Conservation (phyloP, 2,888 invertebrate genomes). For the Andrena bicolor region DNA sequence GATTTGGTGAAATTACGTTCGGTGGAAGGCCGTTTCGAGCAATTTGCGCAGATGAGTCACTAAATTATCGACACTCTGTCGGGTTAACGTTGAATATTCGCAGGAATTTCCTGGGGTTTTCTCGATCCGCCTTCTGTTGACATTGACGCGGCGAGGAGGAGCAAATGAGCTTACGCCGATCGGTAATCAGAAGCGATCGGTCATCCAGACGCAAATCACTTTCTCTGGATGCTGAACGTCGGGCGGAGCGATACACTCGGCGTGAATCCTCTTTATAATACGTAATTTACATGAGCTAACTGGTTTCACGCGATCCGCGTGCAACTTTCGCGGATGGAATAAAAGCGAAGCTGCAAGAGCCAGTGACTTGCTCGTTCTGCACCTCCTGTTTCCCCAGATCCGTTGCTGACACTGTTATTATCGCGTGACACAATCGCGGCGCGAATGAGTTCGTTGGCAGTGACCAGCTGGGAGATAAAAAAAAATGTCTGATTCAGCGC, state of each 20-base stretch:
- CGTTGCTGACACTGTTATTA: constrained; percentile 26
- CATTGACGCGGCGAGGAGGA: background rate
- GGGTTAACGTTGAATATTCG: background rate
- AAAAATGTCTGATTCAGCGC: background rate
- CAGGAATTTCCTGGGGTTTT: background rate
- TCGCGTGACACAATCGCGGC: constrained; percentile 21
- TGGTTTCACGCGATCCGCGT: constrained; percentile 27
- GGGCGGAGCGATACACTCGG: constrained; percentile 13
- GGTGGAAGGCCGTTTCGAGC: background rate
- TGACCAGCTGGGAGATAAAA: background rate
- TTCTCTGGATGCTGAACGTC: constrained; percentile 52
- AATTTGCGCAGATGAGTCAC: background rate
- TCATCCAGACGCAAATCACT: constrained; percentile 52
- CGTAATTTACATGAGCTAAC: constrained; percentile 50
- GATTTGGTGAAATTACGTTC: background rate
- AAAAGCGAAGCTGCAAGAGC: constrained; percentile 6
- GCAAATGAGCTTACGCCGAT: background rate
- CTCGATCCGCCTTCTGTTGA: background rate
- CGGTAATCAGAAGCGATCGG: constrained; percentile 42
- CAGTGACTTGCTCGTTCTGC: constrained; percentile 2
- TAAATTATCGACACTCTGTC: background rate
- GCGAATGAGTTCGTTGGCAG: background rate
- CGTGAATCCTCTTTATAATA: constrained; percentile 20
- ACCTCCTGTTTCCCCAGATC: constrained; percentile 16
- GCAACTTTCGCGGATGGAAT: constrained; percentile 42